Conservation (phyloP, 2,888 invertebrate genomes). For the Chrysotoxum bicinctum region DNA sequence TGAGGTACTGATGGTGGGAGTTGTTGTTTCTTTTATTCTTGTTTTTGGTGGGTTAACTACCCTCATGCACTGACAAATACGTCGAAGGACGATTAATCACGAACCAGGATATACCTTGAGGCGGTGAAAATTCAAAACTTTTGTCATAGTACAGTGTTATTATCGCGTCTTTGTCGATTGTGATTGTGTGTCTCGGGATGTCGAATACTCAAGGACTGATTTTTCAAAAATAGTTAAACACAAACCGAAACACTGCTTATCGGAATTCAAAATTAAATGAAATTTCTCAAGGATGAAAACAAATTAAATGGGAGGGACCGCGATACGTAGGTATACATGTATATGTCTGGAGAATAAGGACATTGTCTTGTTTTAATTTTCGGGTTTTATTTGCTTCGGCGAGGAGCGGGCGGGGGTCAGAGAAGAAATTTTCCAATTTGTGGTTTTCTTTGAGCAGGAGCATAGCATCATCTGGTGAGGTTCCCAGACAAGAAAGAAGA, state of each 20-base stretch:
- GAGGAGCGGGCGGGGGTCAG: neutral
- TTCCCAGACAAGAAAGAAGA: conserved; percentile 53
- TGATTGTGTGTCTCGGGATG: conserved; percentile 18
- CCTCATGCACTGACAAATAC: conserved; percentile 6
- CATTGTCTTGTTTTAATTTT: conserved; percentile 35
- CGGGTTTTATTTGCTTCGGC: neutral
- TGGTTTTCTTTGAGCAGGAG: conserved; percentile 57
- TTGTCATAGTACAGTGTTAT: conserved; percentile 49
- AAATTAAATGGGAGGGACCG: neutral
- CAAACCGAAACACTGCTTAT: conserved; percentile 30
- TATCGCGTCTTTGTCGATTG: conserved; percentile 48
- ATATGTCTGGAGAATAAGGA: neutral
- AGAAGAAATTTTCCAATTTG: conserved; percentile 59
- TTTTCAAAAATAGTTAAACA: conserved; percentile 13
- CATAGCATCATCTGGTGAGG: conserved; percentile 54
- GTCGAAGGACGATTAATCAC: conserved; percentile 60
- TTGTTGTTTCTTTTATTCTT: neutral
- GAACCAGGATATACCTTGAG: conserved; percentile 43
- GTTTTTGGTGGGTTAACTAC: neutral
- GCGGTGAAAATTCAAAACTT: conserved; percentile 67
- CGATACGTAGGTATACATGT: neutral
- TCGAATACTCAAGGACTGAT: conserved; percentile 50
- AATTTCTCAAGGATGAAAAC: neutral
- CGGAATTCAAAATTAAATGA: conserved; percentile 30
- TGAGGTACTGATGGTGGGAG: neutral